phyloP scores from a whole-genome alignment of 92 coral and sea anemone genomes.

The Actinernus sp. region DNA sequence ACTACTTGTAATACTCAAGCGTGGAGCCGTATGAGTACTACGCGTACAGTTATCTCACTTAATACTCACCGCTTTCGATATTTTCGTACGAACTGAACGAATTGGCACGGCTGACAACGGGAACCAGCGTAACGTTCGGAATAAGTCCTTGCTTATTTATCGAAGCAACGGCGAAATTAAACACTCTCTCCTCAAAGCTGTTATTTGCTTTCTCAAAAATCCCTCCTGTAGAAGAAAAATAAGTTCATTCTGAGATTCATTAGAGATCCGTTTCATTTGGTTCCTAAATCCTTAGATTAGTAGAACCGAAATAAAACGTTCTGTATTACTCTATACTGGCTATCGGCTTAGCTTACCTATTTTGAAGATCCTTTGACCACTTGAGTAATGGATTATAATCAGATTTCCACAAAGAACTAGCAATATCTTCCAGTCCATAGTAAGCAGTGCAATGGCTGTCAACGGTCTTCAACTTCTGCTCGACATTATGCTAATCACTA shows the following conservation, averaged over 20 bases:
- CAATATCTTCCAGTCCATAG: too few species aligned
- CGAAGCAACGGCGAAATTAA: slow-evolving; percentile 59
- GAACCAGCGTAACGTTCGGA: slow-evolving; percentile 19
- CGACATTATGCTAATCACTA: too few species aligned
- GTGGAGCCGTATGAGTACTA: background rate
- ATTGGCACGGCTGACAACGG: slow-evolving; percentile 43
- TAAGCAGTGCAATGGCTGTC: too few species aligned
- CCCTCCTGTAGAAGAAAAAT: slow-evolving; percentile 28
- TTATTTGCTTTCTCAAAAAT: slow-evolving; percentile 40
- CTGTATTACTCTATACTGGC: too few species aligned
- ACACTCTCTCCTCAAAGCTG: slow-evolving; percentile 54
- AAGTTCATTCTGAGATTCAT: too few species aligned
- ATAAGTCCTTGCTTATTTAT: slow-evolving; percentile 27
- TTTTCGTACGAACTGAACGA: slow-evolving; percentile 52
- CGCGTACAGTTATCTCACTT: too few species aligned
- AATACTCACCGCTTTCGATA: slow-evolving; percentile 55
- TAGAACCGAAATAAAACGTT: background rate
- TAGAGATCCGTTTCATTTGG: too few species aligned
- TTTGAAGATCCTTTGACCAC: slow-evolving; percentile 3
- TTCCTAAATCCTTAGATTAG: too few species aligned
- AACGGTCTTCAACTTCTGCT: too few species aligned
- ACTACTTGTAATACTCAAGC: background rate
- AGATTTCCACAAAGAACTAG: too few species aligned
- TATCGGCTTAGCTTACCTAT: slow-evolving; percentile 4
- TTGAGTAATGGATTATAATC: too few species aligned